Conservation (phyloP, 2,797 vertebrate species). For the Dromococcyx pavoninus region DNA sequence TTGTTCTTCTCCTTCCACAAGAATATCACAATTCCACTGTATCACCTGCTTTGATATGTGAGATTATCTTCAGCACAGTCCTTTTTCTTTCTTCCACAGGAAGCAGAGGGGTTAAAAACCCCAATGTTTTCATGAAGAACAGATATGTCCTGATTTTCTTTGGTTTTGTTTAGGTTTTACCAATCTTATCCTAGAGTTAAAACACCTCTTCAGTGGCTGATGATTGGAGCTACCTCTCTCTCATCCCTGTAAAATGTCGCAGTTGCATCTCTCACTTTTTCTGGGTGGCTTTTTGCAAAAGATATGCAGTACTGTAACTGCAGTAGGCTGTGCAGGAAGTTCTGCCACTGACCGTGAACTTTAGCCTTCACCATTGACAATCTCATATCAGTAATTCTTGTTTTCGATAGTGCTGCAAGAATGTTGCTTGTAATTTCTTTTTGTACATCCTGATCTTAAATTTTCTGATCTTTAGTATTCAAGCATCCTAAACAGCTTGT, state of each 20-base stretch:
- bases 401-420: not conserved
- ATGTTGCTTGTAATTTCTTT: not conserved
- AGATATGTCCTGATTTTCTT: constrained; percentile 22
- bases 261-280: not conserved
- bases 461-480: not conserved
- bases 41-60: constrained; percentile 28
- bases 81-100: not conserved
- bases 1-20: not conserved
- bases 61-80: constrained; percentile 7
- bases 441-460: not conserved
- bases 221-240: not conserved
- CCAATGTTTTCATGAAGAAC: not conserved
- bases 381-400: not conserved
- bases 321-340: not conserved
- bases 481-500: not conserved
- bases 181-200: constrained; percentile 25
- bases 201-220: not conserved
- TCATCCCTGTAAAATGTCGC: not conserved
- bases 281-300: not conserved
- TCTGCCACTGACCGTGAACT: not conserved
- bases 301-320: not conserved
- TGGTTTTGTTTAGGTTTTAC: constrained; percentile 28
- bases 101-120: not conserved
- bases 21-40: constrained; percentile 17
- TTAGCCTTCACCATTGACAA: rapidly evolving